phyloP scores from a whole-genome alignment of 1,140 invertebrate genomes.

The Zaprionus nigranus region DNA sequence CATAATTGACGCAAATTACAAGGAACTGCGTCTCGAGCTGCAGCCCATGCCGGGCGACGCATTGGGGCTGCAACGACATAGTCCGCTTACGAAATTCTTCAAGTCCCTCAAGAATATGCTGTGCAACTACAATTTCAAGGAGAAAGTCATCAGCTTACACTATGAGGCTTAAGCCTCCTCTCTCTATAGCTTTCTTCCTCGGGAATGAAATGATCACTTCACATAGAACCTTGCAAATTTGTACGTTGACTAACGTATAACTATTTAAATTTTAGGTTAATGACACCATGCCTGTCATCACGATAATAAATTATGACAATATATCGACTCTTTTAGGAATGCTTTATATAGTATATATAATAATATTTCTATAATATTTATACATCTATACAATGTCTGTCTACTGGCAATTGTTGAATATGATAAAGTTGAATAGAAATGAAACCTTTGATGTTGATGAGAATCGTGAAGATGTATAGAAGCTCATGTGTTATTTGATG shows the following conservation, averaged over 20 bases:
- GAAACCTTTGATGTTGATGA: background rate
- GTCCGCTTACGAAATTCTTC: constrained; percentile 63
- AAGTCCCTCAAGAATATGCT: constrained; percentile 65
- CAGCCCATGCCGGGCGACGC: constrained; percentile 41
- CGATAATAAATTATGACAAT: constrained; percentile 28
- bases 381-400: background rate
- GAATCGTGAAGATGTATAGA: too few relatives aligned
- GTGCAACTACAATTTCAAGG: constrained; percentile 59
- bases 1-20: constrained; percentile 35
- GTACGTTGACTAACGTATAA: background rate
- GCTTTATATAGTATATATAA: background rate
- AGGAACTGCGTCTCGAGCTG: constrained; percentile 47
- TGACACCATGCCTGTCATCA: background rate
- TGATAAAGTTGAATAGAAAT: background rate
- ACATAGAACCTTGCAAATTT: constrained; percentile 3
- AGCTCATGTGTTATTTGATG: background rate
- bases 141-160: constrained; percentile 46
- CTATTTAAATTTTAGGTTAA: constrained; percentile 34
- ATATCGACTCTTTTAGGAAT: background rate
- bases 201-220: background rate
- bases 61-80: constrained; percentile 53
- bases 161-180: background rate
- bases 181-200: background rate
- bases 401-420: background rate
- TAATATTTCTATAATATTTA: background rate